phyloP scores from a whole-genome alignment of 2,888 invertebrate species.

The Timandra comae region DNA sequence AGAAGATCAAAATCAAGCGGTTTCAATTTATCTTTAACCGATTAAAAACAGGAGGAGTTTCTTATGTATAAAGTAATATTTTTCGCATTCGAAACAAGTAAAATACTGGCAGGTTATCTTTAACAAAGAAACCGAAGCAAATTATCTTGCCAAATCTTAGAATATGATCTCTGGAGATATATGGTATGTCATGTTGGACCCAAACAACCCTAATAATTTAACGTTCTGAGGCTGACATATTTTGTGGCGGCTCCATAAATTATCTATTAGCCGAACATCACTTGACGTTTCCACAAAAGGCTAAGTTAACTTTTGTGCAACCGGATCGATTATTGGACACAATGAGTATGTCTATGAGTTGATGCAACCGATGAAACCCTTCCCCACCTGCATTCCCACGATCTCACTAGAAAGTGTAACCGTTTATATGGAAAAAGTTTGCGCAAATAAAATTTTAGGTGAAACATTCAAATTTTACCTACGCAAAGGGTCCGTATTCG shows the following conservation, averaged over 20 bases:
- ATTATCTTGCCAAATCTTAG: conserved; percentile 55
- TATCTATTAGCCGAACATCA: conserved; percentile 71
- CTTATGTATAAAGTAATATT: too few species aligned
- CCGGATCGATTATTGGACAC: conserved; percentile 43
- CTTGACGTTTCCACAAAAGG: conserved; percentile 67
- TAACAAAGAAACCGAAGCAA: conserved; percentile 41
- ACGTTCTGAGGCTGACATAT: conserved; percentile 43
- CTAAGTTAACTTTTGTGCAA: conserved; percentile 71
- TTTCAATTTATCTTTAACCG: too few species aligned
- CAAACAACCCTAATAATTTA: conserved; percentile 70
- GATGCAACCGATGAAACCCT: conserved; percentile 53
- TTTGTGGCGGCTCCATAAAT: conserved; percentile 65
- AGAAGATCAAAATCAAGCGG: too few species aligned
- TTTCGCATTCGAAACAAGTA: conserved; percentile 7
- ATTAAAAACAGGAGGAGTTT: too few species aligned
- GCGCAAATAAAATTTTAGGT: conserved; percentile 67
- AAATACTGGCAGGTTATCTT: conserved; percentile 15
- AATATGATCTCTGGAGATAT: conserved; percentile 40
- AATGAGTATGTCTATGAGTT: conserved; percentile 37
- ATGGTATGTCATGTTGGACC: conserved; percentile 38
- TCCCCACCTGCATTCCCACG: conserved; percentile 76
- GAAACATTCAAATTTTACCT: conserved; percentile 62
- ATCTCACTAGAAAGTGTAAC: conserved; percentile 62
- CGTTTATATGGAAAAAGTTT: conserved; percentile 47
- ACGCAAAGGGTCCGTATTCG: conserved; percentile 51